These are phyloP conservation scores for Hyppa rectilinea DNA, from an alignment of 2,888 invertebrate genomes.

Conservation along the genomic window DNA sequence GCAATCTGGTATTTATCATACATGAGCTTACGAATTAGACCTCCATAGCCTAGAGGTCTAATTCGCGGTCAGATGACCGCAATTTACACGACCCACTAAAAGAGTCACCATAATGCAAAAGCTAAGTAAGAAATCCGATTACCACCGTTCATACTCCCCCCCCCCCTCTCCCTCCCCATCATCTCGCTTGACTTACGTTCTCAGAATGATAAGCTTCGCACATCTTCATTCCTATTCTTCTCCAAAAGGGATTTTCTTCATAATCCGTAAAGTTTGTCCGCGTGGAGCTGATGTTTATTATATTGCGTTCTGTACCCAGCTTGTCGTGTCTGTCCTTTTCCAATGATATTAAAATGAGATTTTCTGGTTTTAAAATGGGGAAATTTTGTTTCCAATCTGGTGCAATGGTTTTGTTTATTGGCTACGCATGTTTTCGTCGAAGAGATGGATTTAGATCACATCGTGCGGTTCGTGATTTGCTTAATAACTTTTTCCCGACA, in stretches of 20 bases:
- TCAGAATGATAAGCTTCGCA: conserved; percentile 32
- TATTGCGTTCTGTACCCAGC: conserved; percentile 41
- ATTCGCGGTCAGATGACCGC: background rate
- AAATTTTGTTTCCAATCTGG: conserved; percentile 16
- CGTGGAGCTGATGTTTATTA: conserved; percentile 43
- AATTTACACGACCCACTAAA: conserved; percentile 22
- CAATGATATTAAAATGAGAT: conserved; percentile 37
- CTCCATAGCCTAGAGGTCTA: too few species aligned
- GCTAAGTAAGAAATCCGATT: conserved; percentile 41
- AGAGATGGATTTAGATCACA: background rate
- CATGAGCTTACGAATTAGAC: background rate
- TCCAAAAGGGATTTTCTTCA: conserved; percentile 28
- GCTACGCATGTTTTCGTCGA: too few species aligned
- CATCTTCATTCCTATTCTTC: conserved; percentile 36
- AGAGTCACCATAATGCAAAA: conserved; percentile 19
- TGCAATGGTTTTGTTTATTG: background rate
- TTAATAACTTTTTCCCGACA: too few species aligned
- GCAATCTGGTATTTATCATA: background rate
- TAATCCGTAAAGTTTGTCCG: conserved; percentile 38
- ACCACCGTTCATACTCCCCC: background rate
- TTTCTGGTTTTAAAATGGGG: conserved; percentile 34
- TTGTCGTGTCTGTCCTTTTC: conserved; percentile 15
- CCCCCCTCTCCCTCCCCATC: background rate
- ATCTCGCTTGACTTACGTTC: conserved; percentile 31
- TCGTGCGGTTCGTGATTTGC: background rate